Percentiles rank a stretch among this genome's conserved stretches.
These are phyloP conservation scores for Riptortus pedestris DNA, from an alignment of 1,140 invertebrate species.

Conservation along the genomic window DNA sequence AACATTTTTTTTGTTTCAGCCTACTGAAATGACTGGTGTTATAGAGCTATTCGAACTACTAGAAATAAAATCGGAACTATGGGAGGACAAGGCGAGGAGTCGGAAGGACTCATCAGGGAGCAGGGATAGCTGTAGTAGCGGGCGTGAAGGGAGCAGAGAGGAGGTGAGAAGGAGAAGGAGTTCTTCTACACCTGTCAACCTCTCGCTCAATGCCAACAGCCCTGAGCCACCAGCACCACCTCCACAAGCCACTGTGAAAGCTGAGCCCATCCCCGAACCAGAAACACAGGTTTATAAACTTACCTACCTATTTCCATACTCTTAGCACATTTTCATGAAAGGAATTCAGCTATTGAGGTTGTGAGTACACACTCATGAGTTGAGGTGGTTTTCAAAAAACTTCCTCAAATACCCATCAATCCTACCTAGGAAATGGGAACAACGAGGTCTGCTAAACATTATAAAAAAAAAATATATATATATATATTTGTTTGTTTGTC, in stretches of 20 bases:
- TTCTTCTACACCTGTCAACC: constrained; percentile 47
- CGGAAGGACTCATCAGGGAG: constrained; percentile 3
- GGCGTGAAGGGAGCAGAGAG: neutral
- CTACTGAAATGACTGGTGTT: constrained; percentile 65
- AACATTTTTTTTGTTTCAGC: constrained; percentile 49
- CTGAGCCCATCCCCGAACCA: constrained; percentile 12
- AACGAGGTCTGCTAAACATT: too few relatives aligned
- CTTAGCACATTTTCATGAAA: too few relatives aligned
- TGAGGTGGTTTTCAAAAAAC: too few relatives aligned
- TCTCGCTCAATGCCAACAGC: constrained; percentile 44
- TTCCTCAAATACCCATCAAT: too few relatives aligned
- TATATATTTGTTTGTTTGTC: too few relatives aligned
- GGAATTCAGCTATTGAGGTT: too few relatives aligned
- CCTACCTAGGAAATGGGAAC: too few relatives aligned
- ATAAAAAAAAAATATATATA: too few relatives aligned
- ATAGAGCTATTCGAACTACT: constrained; percentile 68
- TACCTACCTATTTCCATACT: too few relatives aligned
- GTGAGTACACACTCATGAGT: too few relatives aligned
- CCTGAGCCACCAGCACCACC: constrained; percentile 1
- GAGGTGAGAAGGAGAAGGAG: constrained; percentile 34
- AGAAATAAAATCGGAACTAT: constrained; percentile 70
- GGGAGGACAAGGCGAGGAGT: constrained; percentile 35
- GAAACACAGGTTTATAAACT: constrained; percentile 16
- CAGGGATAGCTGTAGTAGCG: constrained; percentile 7
- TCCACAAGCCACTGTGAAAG: constrained; percentile 19